Evolutionary conservation across 2,797 vertebrate genomes (phyloP).

Genomic region (Enteromius unitaeniatus): DNA sequence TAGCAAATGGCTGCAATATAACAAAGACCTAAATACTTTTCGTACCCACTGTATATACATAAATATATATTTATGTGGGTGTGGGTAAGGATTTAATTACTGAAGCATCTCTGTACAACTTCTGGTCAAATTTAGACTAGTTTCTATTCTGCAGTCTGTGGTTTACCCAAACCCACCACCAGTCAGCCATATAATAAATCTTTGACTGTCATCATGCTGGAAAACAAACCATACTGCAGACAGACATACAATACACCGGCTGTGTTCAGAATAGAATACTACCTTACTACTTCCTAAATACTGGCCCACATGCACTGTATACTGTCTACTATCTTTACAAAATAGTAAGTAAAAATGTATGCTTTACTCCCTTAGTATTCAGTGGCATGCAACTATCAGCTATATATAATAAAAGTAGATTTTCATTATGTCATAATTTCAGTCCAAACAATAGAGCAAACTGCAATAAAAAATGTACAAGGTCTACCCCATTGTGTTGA

Average conservation of each 20-base stretch:
- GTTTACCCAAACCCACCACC: conserved; percentile 14
- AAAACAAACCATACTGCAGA: not conserved
- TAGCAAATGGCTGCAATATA: too few relatives aligned
- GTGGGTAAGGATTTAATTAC: not conserved
- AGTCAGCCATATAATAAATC: conserved; percentile 19
- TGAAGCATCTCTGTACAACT: not conserved
- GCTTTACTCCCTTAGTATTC: not conserved
- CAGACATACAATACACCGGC: not conserved
- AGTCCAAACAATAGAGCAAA: not conserved
- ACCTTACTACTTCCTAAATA: not conserved
- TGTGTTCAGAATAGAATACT: not conserved
- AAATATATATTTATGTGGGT: too few relatives aligned
- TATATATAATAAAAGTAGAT: not conserved
- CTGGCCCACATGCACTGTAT: not conserved
- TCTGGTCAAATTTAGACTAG: not conserved
- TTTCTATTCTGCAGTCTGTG: conserved; percentile 29
- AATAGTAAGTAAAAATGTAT: not conserved
- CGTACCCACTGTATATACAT: too few relatives aligned
- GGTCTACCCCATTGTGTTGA: not conserved
- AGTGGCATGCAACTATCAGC: not conserved
- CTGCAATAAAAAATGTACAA: not conserved
- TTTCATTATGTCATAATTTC: not conserved
- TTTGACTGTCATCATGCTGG: not conserved
- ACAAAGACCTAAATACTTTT: too few relatives aligned
- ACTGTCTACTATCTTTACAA: not conserved